Evolutionary conservation across 2,113 vertebrate genomes (phyloP).

Genomic region (Edolisoma coerulescens): DNA sequence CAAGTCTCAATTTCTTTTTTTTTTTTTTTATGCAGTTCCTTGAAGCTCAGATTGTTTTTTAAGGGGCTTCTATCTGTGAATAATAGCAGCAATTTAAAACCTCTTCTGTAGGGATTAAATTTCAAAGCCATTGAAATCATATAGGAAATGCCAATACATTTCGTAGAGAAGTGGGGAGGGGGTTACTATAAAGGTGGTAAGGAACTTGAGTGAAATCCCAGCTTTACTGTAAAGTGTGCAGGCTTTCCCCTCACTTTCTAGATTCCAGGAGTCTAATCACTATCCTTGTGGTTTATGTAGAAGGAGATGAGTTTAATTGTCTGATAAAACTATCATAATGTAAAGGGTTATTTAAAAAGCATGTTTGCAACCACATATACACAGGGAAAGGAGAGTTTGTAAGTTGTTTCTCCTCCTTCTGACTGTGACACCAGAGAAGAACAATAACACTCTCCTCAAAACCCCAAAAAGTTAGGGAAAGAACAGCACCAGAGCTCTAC

Average conservation of each 20-base stretch:
- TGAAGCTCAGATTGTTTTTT: background rate
- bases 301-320: background rate
- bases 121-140: conserved; percentile 1
- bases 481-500: background rate
- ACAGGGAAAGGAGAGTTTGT: background rate
- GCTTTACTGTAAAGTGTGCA: background rate
- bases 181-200: background rate
- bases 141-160: background rate
- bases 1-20: background rate
- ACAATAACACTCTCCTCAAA: background rate
- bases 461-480: background rate
- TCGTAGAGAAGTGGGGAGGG: background rate
- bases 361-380: background rate
- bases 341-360: background rate
- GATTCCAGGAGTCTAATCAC: background rate
- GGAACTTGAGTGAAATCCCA: background rate
- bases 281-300: background rate
- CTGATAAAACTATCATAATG: background rate
- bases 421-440: background rate
- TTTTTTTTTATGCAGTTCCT: background rate
- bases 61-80: background rate
- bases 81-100: conserved; percentile 13
- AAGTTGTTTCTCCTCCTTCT: background rate
- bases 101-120: background rate
- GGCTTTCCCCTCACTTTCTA: background rate